Conservation (phyloP, 2,888 invertebrate species). For the Lasioglossum lativentre region DNA sequence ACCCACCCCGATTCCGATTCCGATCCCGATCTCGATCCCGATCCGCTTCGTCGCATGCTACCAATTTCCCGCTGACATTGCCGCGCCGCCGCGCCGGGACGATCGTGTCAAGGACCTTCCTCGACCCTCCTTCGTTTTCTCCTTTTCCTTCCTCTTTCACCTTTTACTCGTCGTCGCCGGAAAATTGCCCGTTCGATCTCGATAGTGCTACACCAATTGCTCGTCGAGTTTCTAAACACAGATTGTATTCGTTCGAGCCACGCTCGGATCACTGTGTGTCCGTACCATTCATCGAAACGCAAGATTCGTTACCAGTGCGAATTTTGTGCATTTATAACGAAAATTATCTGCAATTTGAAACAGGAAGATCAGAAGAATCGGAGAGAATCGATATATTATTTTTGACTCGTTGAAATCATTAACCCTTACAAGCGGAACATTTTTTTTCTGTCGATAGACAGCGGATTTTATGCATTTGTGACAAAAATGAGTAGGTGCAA, state of each 20-base stretch:
- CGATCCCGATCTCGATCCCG: not conserved
- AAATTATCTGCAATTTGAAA: too few species aligned
- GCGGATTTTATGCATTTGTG: too few species aligned
- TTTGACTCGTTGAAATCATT: too few species aligned
- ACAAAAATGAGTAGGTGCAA: too few species aligned
- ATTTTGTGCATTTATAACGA: too few species aligned
- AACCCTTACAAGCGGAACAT: too few species aligned
- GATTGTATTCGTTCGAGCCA: too few species aligned
- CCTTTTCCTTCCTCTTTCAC: not conserved
- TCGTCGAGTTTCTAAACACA: not conserved
- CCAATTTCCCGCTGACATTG: not conserved
- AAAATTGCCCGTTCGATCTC: not conserved
- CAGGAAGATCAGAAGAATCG: too few species aligned
- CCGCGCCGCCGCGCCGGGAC: not conserved
- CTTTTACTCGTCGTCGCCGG: not conserved
- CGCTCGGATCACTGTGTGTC: not conserved
- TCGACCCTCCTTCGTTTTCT: not conserved
- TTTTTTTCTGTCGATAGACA: too few species aligned
- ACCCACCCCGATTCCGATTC: slow-evolving; percentile 20
- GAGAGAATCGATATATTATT: too few species aligned
- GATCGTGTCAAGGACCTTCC: not conserved
- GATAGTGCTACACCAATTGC: not conserved
- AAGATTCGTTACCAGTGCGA: too few species aligned
- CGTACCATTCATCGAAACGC: not conserved
- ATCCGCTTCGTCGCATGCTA: slow-evolving; percentile 8